phyloP scores from a whole-genome alignment of 1,140 invertebrate species.

The Drosophila quadrilineata region DNA sequence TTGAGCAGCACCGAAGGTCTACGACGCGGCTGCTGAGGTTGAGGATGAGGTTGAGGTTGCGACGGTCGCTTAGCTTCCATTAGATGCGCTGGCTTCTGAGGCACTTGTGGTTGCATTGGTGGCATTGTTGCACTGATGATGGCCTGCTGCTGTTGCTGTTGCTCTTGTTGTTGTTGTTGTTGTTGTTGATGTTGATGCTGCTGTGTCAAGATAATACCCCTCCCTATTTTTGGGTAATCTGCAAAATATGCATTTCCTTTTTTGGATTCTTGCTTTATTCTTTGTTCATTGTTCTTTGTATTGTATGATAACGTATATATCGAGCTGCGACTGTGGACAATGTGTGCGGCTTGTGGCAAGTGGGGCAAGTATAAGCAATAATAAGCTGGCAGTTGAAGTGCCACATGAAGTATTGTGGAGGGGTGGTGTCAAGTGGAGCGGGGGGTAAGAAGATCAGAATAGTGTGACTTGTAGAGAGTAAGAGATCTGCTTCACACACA shows the following conservation, averaged over 20 bases:
- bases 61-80: too few species aligned
- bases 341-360: too few species aligned
- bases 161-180: constrained; percentile 16
- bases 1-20: constrained; percentile 68
- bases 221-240: constrained; percentile 81
- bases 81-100: constrained; percentile 20
- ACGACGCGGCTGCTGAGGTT: constrained; percentile 30
- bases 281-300: too few species aligned
- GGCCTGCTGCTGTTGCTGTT: constrained; percentile 12
- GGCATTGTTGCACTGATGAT: too few species aligned
- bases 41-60: constrained; percentile 15
- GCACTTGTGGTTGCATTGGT: constrained; percentile 1
- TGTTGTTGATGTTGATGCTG: constrained; percentile 21
- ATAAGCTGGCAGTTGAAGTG: too few species aligned
- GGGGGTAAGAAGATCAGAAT: background rate
- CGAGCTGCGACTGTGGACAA: too few species aligned
- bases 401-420: constrained; percentile 7
- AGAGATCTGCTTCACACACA: constrained; percentile 18
- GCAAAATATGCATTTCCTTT: constrained; percentile 66
- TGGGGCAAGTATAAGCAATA: too few species aligned
- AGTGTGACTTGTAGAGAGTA: background rate
- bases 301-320: too few species aligned
- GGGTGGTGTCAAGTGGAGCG: background rate
- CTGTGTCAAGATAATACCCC: constrained; percentile 78
- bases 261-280: too few species aligned